phyloP scores from a whole-genome alignment of 2,797 vertebrate genomes.

The Falco columbarius region DNA sequence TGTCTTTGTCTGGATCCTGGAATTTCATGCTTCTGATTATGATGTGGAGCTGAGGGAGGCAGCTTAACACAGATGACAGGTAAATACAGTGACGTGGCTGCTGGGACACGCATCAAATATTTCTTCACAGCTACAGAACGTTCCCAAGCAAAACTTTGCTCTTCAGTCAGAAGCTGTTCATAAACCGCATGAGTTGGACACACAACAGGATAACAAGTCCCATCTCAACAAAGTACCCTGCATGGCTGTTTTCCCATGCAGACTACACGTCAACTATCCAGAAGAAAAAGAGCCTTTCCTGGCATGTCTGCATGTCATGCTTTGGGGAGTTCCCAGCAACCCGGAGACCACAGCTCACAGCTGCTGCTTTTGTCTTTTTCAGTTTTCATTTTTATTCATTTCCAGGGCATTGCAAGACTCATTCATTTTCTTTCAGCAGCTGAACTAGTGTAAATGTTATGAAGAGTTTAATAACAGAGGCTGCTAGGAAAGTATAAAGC shows the following conservation, averaged over 20 bases:
- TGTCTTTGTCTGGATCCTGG: background rate
- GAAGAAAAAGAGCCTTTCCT: slow-evolving; percentile 12
- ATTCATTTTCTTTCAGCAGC: slow-evolving; percentile 33
- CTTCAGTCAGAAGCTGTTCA: background rate
- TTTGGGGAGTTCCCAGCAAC: background rate
- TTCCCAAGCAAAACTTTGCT: background rate
- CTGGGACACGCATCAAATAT: background rate
- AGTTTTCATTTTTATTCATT: slow-evolving; percentile 33
- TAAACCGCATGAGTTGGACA: background rate
- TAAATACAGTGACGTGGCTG: background rate
- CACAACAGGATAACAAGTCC: background rate
- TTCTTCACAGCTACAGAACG: background rate
- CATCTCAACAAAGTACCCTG: background rate
- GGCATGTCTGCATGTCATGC: background rate
- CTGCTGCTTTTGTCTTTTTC: slow-evolving; percentile 17
- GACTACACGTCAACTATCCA: background rate
- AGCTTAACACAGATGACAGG: background rate
- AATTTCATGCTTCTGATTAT: background rate
- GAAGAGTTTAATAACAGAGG: slow-evolving; percentile 29
- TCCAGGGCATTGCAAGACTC: background rate
- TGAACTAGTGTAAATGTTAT: slow-evolving; percentile 35
- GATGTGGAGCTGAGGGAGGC: background rate
- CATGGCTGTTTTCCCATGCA: background rate
- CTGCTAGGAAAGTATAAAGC: background rate
- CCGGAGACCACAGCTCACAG: background rate